Conservation (phyloP, 2,113 vertebrate species). For the Prinia subflava region DNA sequence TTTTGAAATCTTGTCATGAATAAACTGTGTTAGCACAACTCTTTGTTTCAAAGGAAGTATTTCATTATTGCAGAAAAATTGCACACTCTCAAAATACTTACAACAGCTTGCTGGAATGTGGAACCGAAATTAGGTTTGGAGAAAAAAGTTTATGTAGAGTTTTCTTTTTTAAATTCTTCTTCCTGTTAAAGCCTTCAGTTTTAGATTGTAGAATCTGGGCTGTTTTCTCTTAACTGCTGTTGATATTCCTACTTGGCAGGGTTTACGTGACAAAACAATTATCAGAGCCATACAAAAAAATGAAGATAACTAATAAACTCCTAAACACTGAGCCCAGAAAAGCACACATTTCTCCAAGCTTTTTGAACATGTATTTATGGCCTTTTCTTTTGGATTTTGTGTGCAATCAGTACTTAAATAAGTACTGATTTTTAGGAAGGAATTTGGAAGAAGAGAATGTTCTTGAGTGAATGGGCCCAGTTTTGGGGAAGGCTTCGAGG, state of each 20-base stretch:
- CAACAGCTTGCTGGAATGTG: background rate
- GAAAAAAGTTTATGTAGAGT: background rate
- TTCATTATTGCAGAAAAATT: background rate
- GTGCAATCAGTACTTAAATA: background rate
- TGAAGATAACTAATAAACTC: background rate
- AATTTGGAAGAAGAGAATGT: background rate
- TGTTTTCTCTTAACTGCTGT: background rate
- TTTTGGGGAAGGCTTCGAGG: background rate
- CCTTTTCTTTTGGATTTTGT: background rate
- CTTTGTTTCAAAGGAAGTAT: slow-evolving; percentile 36
- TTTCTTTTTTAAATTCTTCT: background rate
- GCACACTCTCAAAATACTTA: background rate
- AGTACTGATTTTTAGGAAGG: background rate
- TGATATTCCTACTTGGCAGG: background rate
- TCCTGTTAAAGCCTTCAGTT: background rate
- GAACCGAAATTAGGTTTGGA: background rate
- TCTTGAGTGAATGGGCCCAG: background rate
- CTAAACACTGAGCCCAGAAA: background rate
- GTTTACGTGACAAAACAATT: background rate
- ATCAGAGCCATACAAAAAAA: background rate
- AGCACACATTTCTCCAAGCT: background rate
- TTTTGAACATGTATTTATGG: background rate
- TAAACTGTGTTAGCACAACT: slow-evolving; percentile 16
- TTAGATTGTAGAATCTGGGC: background rate
- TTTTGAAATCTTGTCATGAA: slow-evolving; percentile 24